These are phyloP conservation scores for Corythornis madagascariensis DNA, from an alignment of 2,113 vertebrate genomes.

Conservation along the genomic window DNA sequence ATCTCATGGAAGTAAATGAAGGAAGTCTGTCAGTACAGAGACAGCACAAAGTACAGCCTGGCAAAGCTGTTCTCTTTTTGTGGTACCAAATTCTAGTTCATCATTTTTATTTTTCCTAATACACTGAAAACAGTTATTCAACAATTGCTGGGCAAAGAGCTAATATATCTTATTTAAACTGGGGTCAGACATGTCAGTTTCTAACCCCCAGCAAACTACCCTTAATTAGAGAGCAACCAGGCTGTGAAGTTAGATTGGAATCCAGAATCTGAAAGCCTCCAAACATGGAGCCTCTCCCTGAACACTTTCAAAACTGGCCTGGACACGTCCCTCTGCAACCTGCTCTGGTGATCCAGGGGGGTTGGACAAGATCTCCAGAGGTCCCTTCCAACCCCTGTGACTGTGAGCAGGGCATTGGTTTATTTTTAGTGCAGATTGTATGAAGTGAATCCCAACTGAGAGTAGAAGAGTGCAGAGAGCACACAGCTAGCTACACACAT, in stretches of 20 bases:
- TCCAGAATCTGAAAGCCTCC: not conserved
- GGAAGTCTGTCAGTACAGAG: not conserved
- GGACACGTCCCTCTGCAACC: not conserved
- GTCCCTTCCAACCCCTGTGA: not conserved
- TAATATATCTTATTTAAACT: not conserved
- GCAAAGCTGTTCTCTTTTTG: not conserved
- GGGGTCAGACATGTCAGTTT: not conserved
- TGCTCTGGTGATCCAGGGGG: not conserved
- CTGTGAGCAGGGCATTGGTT: not conserved
- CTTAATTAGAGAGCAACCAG: not conserved
- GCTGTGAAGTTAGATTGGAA: not conserved
- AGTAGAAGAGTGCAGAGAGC: not conserved
- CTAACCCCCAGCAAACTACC: not conserved
- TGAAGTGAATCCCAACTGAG: not conserved
- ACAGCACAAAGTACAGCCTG: not conserved
- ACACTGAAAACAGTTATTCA: not conserved
- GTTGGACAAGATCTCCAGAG: not conserved
- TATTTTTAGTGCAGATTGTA: not conserved
- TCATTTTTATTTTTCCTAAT: not conserved
- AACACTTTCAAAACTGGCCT: not conserved
- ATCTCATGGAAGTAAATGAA: not conserved
- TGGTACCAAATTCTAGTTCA: not conserved
- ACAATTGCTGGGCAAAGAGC: not conserved
- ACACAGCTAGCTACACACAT: not conserved
- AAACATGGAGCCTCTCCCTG: not conserved